Evolutionary conservation across 1,140 invertebrate genomes (phyloP).

Genomic region (Drosophila auraria): DNA sequence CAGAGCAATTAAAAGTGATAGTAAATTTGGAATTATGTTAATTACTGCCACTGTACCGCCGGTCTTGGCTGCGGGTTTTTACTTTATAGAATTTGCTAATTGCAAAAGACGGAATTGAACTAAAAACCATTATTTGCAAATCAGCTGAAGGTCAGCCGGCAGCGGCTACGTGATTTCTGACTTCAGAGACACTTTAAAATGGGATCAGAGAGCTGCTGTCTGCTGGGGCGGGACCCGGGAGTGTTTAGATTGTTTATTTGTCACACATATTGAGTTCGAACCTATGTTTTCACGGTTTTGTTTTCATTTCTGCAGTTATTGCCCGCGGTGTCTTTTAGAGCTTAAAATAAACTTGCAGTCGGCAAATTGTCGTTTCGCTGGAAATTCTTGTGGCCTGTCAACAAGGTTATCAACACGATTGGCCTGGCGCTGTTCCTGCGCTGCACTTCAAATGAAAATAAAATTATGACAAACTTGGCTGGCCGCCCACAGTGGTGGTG

Average conservation of each 20-base stretch:
- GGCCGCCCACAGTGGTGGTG: conserved; percentile 8
- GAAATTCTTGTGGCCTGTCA: conserved; percentile 78
- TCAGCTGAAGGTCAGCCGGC: conserved; percentile 52
- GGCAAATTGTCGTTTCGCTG: conserved; percentile 63
- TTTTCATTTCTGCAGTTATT: conserved; percentile 51
- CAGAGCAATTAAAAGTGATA: conserved; percentile 76
- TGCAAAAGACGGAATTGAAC: conserved; percentile 69
- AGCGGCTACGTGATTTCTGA: conserved; percentile 47
- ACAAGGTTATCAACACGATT: conserved; percentile 76
- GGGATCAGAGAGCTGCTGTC: conserved; percentile 3
- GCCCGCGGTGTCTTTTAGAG: conserved; percentile 40
- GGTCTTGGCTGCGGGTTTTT: conserved; percentile 24
- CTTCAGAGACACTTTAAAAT: conserved; percentile 35
- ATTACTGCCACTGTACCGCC: conserved; percentile 55
- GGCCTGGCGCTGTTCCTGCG: conserved; percentile 27
- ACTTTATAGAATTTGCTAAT: conserved; percentile 62
- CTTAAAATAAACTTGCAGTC: conserved; percentile 55
- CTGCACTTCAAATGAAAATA: conserved; percentile 66
- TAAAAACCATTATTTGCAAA: conserved; percentile 64
- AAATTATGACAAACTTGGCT: conserved; percentile 71
- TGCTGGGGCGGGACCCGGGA: conserved; percentile 19
- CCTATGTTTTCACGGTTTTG: conserved; percentile 48
- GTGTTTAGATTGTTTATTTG: conserved; percentile 30
- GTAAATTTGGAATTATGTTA: conserved; percentile 74
- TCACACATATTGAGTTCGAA: conserved; percentile 13